These are phyloP conservation scores for Argyresthia albistria DNA, from an alignment of 2,888 invertebrate genomes.

Conservation along the genomic window DNA sequence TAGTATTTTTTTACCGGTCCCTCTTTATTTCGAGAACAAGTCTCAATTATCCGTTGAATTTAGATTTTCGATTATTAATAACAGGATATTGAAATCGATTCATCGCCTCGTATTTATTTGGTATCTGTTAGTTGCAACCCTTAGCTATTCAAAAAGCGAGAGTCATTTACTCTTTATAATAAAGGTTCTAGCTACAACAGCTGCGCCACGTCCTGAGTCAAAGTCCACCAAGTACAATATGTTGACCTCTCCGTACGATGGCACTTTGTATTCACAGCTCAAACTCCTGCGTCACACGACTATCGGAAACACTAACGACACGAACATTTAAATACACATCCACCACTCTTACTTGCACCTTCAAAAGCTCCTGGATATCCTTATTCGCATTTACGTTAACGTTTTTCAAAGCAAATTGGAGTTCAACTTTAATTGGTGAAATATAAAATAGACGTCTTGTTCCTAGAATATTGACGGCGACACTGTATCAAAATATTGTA, in stretches of 20 bases:
- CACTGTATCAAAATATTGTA: background rate
- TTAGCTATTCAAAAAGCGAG: no score
- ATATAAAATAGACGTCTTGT: background rate
- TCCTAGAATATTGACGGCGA: background rate
- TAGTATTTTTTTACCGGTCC: constrained; percentile 9
- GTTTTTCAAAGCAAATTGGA: constrained; percentile 3
- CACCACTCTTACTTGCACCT: constrained; percentile 13
- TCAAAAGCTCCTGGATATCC: background rate
- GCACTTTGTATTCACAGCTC: constrained; percentile 50
- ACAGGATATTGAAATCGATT: no score
- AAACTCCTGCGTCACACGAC: constrained; percentile 50
- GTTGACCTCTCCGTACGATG: constrained; percentile 5
- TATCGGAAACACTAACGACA: constrained; percentile 64
- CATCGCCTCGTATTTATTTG: no score
- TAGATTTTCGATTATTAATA: constrained; percentile 9
- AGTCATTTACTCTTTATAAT: no score
- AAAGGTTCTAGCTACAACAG: no score
- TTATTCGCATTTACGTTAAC: constrained; percentile 8
- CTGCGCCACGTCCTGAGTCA: no score
- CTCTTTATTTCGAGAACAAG: constrained; percentile 3
- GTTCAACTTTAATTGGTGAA: constrained; percentile 10
- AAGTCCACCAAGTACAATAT: no score
- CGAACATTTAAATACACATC: constrained; percentile 42
- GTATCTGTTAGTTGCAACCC: no score
- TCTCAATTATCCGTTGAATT: background rate